These are phyloP conservation scores for Aplidium turbinatum DNA, from an alignment of 23 tunicate species.

Conservation along the genomic window DNA sequence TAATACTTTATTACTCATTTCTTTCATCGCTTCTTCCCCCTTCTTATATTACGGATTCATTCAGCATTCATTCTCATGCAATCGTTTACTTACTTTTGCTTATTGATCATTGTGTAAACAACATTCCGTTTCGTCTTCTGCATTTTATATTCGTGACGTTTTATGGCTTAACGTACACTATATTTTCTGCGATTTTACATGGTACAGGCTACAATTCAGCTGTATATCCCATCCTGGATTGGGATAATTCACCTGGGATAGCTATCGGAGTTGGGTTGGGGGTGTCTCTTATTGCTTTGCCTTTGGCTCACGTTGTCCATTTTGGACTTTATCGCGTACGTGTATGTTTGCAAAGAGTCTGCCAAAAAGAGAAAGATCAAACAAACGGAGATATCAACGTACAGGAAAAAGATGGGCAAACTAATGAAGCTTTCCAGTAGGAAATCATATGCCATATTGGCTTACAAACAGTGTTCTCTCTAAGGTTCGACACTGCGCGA, in stretches of 20 bases:
- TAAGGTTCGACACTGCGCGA: too few relatives aligned
- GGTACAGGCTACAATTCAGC: conserved; percentile 36
- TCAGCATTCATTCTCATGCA: conserved; percentile 39
- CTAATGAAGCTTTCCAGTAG: too few relatives aligned
- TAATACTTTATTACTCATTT: conserved; percentile 13
- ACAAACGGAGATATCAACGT: too few relatives aligned
- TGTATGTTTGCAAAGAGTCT: too few relatives aligned
- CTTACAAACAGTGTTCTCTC: too few relatives aligned
- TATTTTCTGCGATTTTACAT: conserved; percentile 31
- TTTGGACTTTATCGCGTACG: conserved; percentile 22
- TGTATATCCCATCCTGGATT: conserved; percentile 48
- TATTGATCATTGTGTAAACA: conserved; percentile 9
- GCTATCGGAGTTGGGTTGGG: conserved; percentile 28
- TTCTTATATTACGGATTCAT: background rate
- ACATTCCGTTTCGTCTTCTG: conserved; percentile 28
- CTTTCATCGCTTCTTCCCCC: background rate
- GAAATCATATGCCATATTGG: too few relatives aligned
- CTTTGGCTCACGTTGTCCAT: conserved; percentile 19
- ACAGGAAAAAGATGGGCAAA: too few relatives aligned
- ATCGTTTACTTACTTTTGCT: conserved; percentile 32
- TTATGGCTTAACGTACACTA: conserved; percentile 11
- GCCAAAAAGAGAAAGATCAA: too few relatives aligned
- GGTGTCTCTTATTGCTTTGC: conserved; percentile 1
- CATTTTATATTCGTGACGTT: conserved; percentile 29
- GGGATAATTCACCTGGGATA: conserved; percentile 10